Base-by-base conservation (phyloP, 2,113 vertebrate species). In the Lepisosteus oculatus region DNA sequence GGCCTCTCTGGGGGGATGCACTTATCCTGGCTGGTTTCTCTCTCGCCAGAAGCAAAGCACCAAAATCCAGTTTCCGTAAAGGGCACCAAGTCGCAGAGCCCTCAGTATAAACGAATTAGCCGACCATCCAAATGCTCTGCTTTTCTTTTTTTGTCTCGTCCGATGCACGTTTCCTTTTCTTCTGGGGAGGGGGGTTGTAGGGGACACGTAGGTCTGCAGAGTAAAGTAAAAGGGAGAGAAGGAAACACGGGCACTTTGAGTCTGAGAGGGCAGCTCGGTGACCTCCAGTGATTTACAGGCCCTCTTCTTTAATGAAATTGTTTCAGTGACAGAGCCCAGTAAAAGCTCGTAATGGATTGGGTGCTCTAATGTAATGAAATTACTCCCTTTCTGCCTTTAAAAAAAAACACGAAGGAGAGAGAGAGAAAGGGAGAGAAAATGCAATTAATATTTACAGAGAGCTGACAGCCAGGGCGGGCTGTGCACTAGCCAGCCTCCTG, bases 271-370 rank as follows among this genome's bases (percentile, higher is more conserved):
- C 90, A 93, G 85, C 87, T 73, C 90, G 83, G 91, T 97, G 96
- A 96, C 95, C 94, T 92, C 90, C 84, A 91, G 88, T 98, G 97
- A 98, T 98, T 98, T 98, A 98, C 94, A 92, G 92, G 94, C 93
- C 93, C 95, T 94, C 95, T 95, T 78, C 94, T 95, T 97, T 98
- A 98, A 98, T 98, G 95, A 99, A 98, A 99, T 97, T 97, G 97
- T 98, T 97, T 95, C 96, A 93, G 91, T 97, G 96, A 96, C 96
- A 97, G 97, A 95, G 94, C 90, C 59, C 92, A 92, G 97, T 98
- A 98, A 98, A 97, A 97, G 96, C 94, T 93, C 92, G 93, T 98
- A 99, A 99, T 99, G 96, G 97, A 99, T 98, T 98, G 95, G 95
- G 92, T 93, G 93, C 94, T 94, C 95, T 98, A 97, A 97, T 98